Evolutionary conservation across 2,113 vertebrate genomes (phyloP), one percentile per base, ranked within the genome.

Genomic region (Grammomys dolichurus): DNA sequence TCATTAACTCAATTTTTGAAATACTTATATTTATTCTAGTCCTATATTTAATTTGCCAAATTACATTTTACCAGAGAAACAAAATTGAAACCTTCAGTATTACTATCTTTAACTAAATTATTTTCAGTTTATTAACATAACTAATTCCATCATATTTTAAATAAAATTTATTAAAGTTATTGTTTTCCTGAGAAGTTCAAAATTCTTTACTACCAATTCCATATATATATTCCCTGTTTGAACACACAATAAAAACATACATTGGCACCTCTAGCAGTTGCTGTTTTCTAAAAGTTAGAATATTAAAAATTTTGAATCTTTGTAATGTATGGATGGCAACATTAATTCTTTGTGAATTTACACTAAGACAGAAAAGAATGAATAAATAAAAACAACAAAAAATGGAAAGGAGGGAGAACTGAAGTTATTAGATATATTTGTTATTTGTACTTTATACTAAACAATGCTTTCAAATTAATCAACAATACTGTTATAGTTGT

Each of bases 101-200:
- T 92, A 90, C 51, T 8, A 82, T 72, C 31, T 77, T 43, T 86
- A 73, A 13, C 54, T 89, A 81, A 84, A 77, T 43, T 48, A 43
- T 80, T 96, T 87, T 82, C 36, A 94, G 48, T 95, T 95, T 96
- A 11, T 94, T 94, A 94, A 60, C 11, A 67, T 77, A 93, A 7
- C 7, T 70, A 89, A 73, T 78, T 17, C 73, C 63, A 58, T 2
- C 75, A 94, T 6, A 31, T 33, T 94, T 93, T 86, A 26, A 7
- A 58, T 89, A 60, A 90, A 77, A 88, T 19, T 54, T 80, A 33
- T 77, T 76, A 90, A 33, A 91, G 40, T 54, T 72, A 63, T 46
- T 94, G 3, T 81, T 87, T 90, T 70, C 19, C 75, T 16, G 63
- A 84, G 17, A 89, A 90, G 19, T 89, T 90, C 22, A n/a, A 67